Evolutionary conservation across 2,888 invertebrate species (phyloP).

Genomic region (Pelosia muscerda): DNA sequence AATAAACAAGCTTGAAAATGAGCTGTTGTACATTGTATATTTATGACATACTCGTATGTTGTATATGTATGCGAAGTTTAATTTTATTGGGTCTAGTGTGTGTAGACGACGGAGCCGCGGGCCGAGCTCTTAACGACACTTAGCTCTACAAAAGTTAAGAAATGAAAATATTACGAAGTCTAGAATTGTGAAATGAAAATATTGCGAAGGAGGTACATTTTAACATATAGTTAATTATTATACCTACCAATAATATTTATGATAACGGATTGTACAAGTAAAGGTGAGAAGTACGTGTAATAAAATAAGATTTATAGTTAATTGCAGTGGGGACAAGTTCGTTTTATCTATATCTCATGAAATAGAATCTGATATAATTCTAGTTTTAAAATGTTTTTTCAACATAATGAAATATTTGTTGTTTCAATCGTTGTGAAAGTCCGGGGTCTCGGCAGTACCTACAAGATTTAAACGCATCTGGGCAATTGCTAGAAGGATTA

Average conservation of each 20-base stretch:
- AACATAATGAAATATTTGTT: no score
- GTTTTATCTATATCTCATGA: background rate
- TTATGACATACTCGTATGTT: no score
- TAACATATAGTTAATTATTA: conserved; percentile 43
- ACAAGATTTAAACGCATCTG: no score
- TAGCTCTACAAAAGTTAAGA: conserved; percentile 7
- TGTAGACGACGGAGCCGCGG: background rate
- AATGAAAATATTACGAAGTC: conserved; percentile 4
- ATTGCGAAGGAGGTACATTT: conserved; percentile 42
- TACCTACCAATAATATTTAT: conserved; percentile 44
- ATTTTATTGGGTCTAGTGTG: conserved; percentile 1
- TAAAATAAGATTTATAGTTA: conserved; percentile 1
- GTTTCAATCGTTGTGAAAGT: no score
- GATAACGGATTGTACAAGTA: conserved; percentile 35
- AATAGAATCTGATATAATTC: background rate
- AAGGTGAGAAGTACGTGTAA: conserved; percentile 18
- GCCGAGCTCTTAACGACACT: background rate
- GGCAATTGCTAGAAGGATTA: no score
- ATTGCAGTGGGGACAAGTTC: conserved; percentile 14
- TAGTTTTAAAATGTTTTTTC: no score
- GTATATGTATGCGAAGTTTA: conserved; percentile 11
- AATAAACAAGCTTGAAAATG: no score
- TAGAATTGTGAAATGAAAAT: conserved; percentile 34
- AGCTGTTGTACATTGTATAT: no score
- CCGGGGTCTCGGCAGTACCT: no score